Percentiles rank a stretch among this genome's conserved stretches.
Evolutionary conservation across 2,797 vertebrate species (phyloP).

Genomic region (Gadopsis marmoratus): DNA sequence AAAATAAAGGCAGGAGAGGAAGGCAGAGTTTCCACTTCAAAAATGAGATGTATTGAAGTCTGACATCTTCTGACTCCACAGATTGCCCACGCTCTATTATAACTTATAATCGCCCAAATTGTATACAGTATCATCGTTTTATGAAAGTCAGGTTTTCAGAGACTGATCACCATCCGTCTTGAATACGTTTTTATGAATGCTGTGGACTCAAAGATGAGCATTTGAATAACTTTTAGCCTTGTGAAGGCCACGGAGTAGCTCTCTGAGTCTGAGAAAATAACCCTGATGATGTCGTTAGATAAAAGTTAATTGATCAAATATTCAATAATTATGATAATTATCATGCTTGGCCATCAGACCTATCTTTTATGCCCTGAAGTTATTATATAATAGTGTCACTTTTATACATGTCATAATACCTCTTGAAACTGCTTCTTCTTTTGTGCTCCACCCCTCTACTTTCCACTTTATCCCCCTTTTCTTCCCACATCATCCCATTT

Average conservation of each 20-base stretch:
- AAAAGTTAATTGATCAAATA: no score
- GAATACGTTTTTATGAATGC: not conserved
- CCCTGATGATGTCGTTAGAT: not conserved
- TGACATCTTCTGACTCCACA: no score
- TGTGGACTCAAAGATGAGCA: not conserved
- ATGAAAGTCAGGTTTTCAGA: not conserved
- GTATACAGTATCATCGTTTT: not conserved
- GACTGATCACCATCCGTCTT: not conserved
- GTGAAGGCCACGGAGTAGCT: no score
- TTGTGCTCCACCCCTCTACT: not conserved
- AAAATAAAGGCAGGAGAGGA: not conserved
- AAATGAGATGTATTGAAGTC: not conserved
- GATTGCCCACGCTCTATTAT: no score
- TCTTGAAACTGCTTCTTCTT: not conserved
- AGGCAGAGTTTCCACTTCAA: not conserved
- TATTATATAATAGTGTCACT: not conserved
- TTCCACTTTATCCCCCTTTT: not conserved
- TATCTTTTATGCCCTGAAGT: not conserved
- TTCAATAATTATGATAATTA: not conserved
- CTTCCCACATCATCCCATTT: not conserved
- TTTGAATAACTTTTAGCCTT: no score
- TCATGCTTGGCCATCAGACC: not conserved
- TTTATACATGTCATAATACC: not conserved
- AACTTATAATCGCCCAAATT: not conserved
- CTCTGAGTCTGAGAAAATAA: not conserved